A percentile compares a stretch with the other conserved stretches of the same genome.
Evolutionary conservation across 1,140 invertebrate species (phyloP).

Genomic region (Apocrypta bakeri): DNA sequence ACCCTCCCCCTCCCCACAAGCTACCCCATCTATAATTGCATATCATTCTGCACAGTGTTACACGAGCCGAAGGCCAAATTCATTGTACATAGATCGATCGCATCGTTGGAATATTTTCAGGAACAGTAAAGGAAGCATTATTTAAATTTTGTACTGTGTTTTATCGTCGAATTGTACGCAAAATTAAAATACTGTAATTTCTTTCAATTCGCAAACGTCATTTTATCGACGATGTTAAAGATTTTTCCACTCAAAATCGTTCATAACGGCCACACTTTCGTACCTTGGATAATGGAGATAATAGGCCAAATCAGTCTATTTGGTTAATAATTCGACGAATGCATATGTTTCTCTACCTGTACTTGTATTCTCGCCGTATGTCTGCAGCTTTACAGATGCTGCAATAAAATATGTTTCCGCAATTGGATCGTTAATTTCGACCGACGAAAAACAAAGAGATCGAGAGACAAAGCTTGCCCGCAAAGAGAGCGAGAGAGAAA

Average conservation of each 20-base stretch:
- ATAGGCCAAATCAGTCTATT: not conserved
- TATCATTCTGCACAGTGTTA: too few species aligned
- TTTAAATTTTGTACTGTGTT: too few species aligned
- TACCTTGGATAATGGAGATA: not conserved
- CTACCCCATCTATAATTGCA: not conserved
- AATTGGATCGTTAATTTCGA: conserved; percentile 36
- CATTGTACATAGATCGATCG: not conserved
- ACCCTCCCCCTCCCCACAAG: not conserved
- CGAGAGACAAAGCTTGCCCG: not conserved
- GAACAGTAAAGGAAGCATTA: conserved; percentile 17
- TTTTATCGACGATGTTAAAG: too few species aligned
- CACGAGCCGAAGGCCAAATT: too few species aligned
- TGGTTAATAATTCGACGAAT: too few species aligned
- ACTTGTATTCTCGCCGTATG: not conserved
- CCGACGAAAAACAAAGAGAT: not conserved
- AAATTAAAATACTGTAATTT: too few species aligned
- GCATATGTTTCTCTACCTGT: not conserved
- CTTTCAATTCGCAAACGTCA: too few species aligned
- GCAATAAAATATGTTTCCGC: conserved; percentile 42
- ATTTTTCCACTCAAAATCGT: too few species aligned
- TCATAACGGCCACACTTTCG: too few species aligned
- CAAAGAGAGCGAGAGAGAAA: not conserved
- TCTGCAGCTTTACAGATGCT: conserved; percentile 10
- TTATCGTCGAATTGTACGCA: too few species aligned
- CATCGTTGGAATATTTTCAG: too few species aligned